A percentile compares a stretch with the other conserved stretches of the same genome.
These are phyloP conservation scores for Neotoxoptera formosana DNA, from an alignment of 1,140 invertebrate genomes.

Conservation along the genomic window DNA sequence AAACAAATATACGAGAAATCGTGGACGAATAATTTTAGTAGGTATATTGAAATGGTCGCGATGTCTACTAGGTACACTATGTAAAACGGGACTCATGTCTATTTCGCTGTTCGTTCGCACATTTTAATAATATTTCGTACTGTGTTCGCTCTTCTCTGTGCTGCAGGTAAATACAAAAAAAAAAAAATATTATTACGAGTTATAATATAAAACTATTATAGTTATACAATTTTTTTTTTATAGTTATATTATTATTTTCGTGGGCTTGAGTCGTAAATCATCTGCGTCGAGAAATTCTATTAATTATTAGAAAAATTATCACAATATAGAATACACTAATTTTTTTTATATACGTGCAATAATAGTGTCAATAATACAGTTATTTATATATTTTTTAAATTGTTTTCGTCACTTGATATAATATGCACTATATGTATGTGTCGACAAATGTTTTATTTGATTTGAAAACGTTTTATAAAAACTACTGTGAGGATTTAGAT, in stretches of 20 bases:
- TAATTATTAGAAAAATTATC: background rate
- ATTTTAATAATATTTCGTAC: background rate
- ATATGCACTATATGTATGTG: background rate
- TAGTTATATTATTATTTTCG: too few species aligned
- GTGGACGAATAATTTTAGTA: constrained; percentile 5
- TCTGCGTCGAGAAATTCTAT: background rate
- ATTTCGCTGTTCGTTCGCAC: background rate
- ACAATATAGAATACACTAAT: background rate
- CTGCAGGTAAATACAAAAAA: background rate
- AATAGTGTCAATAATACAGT: background rate
- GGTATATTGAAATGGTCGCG: background rate
- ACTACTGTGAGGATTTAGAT: background rate
- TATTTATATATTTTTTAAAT: background rate
- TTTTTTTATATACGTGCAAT: background rate
- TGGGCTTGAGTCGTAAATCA: too few species aligned
- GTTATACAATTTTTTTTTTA: too few species aligned
- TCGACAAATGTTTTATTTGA: background rate
- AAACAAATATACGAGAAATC: constrained; percentile 15
- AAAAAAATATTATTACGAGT: background rate
- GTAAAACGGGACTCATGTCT: background rate
- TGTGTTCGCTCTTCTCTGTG: background rate
- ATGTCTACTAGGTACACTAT: background rate
- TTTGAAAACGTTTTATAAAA: background rate
- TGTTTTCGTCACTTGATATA: background rate
- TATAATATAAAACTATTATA: too few species aligned